These are phyloP conservation scores for Drosophila paranaensis DNA, from an alignment of 2,888 invertebrate genomes.

Conservation along the genomic window DNA sequence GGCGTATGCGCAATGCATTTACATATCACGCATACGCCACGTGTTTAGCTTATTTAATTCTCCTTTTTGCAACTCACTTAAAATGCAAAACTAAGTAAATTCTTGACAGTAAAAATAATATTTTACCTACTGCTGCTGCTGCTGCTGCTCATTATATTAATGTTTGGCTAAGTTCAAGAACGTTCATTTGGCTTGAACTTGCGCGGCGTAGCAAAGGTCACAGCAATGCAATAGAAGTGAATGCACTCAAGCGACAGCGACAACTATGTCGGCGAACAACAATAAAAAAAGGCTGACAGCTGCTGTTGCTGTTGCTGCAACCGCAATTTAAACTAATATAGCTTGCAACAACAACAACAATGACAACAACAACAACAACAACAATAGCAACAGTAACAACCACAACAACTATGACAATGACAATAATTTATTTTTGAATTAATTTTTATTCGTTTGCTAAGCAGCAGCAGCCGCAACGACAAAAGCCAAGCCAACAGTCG, in stretches of 20 bases:
- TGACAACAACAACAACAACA: slow-evolving; percentile 34
- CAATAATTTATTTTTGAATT: slow-evolving; percentile 79
- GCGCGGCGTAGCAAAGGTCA: slow-evolving; percentile 70
- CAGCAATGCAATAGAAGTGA: slow-evolving; percentile 76
- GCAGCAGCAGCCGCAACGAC: slow-evolving; percentile 39
- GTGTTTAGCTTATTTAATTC: not conserved
- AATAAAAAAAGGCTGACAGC: slow-evolving; percentile 56
- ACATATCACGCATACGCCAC: slow-evolving; percentile 44
- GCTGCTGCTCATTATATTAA: slow-evolving; percentile 2
- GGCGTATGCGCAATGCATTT: slow-evolving; percentile 40
- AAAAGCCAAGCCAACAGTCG: slow-evolving; percentile 45
- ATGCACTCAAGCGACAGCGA: slow-evolving; percentile 63
- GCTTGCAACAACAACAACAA: slow-evolving; percentile 60
- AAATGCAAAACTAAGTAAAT: slow-evolving; percentile 30
- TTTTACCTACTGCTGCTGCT: no score
- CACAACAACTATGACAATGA: slow-evolving; percentile 69
- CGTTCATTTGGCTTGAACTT: slow-evolving; percentile 80
- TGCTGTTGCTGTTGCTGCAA: slow-evolving; percentile 54
- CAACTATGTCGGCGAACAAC: slow-evolving; percentile 65
- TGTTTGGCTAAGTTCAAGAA: slow-evolving; percentile 66
- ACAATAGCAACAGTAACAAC: slow-evolving; percentile 33
- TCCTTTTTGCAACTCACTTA: slow-evolving; percentile 2
- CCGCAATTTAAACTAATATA: slow-evolving; percentile 80
- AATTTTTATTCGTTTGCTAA: slow-evolving; percentile 76
- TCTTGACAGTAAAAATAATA: not conserved